Evolutionary conservation across 2,113 vertebrate species (phyloP).

Genomic region (Dascyllus trimaculatus): DNA sequence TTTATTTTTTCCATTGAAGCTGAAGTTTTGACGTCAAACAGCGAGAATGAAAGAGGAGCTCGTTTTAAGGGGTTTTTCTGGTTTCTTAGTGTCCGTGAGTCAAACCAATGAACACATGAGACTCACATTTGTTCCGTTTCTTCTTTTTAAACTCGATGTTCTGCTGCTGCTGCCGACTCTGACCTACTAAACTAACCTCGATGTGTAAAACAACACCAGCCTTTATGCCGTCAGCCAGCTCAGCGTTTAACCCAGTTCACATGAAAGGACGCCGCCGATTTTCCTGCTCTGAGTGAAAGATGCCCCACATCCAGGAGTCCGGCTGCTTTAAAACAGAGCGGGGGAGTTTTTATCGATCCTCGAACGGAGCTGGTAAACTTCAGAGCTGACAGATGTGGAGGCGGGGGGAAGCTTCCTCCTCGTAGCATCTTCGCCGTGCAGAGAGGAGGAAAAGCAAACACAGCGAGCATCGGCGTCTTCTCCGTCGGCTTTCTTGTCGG

Average conservation of each 20-base stretch:
- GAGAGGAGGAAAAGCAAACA: conserved; percentile 20
- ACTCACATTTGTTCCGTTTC: too few species aligned
- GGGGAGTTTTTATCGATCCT: neutral
- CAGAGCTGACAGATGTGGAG: too few species aligned
- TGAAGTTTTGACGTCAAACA: too few species aligned
- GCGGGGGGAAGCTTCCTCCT: too few species aligned
- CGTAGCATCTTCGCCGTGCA: too few species aligned
- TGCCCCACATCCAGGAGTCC: too few species aligned
- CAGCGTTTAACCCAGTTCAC: neutral
- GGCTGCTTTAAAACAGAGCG: neutral
- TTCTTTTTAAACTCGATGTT: too few species aligned
- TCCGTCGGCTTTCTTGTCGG: conserved; percentile 17
- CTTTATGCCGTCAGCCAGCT: neutral
- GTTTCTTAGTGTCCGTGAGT: too few species aligned
- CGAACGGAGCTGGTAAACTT: neutral
- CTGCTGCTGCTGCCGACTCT: neutral
- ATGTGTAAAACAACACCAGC: conserved; percentile 9
- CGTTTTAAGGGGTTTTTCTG: too few species aligned
- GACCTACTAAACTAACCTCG: conserved; percentile 25
- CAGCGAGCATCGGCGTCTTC: neutral
- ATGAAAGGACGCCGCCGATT: neutral
- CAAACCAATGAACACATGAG: too few species aligned
- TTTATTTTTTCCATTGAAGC: too few species aligned
- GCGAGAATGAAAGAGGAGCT: too few species aligned
- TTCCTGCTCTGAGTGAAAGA: neutral